Evolutionary conservation across 2,888 invertebrate species (phyloP).

Genomic region (Acanthosepion esculentum): DNA sequence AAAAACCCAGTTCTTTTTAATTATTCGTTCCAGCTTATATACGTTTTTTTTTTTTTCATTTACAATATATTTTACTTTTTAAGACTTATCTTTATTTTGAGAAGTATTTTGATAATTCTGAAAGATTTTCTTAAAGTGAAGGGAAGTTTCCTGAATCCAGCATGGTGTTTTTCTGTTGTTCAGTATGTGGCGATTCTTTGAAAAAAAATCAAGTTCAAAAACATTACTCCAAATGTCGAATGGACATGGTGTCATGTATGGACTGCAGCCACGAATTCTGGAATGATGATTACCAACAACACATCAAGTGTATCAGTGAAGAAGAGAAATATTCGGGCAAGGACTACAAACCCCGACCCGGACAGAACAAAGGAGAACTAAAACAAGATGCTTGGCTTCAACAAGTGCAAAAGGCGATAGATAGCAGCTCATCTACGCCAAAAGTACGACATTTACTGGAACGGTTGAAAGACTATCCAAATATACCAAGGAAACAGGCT

Average conservation of each 20-base stretch:
- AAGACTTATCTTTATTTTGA: not conserved
- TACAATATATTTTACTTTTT: not conserved
- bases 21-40: no score
- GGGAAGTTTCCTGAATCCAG: not conserved
- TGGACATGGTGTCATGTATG: slow-evolving; percentile 88
- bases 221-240: slow-evolving; percentile 84
- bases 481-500: slow-evolving; percentile 88
- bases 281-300: slow-evolving; percentile 84
- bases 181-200: slow-evolving; percentile 90
- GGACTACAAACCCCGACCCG: slow-evolving; percentile 81
- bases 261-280: slow-evolving; percentile 88
- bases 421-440: slow-evolving; percentile 79
- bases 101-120: not conserved
- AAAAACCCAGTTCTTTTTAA: not conserved
- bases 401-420: slow-evolving; percentile 80
- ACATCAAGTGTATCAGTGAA: slow-evolving; percentile 90
- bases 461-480: slow-evolving; percentile 82
- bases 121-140: not conserved
- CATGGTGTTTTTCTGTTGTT: slow-evolving; percentile 97
- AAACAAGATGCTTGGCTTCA: slow-evolving; percentile 91
- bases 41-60: not conserved
- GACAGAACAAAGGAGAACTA: slow-evolving; percentile 86
- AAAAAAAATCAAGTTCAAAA: slow-evolving; percentile 94
- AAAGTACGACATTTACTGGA: slow-evolving; percentile 81
- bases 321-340: slow-evolving; percentile 91